These are phyloP conservation scores for Lagopus muta DNA, from an alignment of 2,113 vertebrate species.

Conservation along the genomic window DNA sequence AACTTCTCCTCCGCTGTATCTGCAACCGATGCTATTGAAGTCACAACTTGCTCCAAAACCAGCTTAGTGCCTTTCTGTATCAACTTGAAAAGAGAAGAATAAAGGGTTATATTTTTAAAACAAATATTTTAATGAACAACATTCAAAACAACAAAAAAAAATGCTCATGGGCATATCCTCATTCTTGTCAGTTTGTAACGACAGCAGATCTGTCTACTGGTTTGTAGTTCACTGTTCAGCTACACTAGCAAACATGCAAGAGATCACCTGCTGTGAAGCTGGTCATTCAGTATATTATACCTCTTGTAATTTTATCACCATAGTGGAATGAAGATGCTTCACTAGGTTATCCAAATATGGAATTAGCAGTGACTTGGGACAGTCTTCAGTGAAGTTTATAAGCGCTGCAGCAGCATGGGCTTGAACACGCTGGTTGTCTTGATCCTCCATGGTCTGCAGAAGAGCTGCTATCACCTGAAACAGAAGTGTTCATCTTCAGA, in stretches of 20 bases:
- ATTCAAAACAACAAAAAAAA: not conserved
- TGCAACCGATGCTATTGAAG: constrained; percentile 97
- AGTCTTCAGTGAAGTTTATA: constrained; percentile 99
- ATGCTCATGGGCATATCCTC: not conserved
- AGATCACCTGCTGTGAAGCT: not conserved
- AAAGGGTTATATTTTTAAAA: constrained; percentile 8
- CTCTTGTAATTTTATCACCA: constrained; percentile 97
- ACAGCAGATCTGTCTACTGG: not conserved
- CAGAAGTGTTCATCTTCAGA: not conserved
- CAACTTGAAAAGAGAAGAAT: constrained; percentile 78
- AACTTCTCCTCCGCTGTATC: constrained; percentile 99
- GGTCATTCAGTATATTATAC: constrained; percentile 67
- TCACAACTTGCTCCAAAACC: constrained; percentile 99
- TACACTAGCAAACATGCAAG: not conserved
- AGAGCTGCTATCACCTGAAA: constrained; percentile 92
- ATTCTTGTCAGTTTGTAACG: not conserved
- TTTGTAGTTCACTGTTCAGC: not conserved
- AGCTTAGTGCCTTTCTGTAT: constrained; percentile 98
- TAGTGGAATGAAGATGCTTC: constrained; percentile 95
- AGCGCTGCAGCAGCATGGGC: constrained; percentile 96
- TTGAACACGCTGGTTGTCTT: constrained; percentile 95
- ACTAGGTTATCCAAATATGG: constrained; percentile 94
- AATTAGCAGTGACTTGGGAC: constrained; percentile 92
- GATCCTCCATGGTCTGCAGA: constrained; percentile 97
- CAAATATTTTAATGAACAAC: not conserved